Base-by-base conservation (phyloP, 2,113 vertebrate genomes). In the Tringa solitaria region DNA sequence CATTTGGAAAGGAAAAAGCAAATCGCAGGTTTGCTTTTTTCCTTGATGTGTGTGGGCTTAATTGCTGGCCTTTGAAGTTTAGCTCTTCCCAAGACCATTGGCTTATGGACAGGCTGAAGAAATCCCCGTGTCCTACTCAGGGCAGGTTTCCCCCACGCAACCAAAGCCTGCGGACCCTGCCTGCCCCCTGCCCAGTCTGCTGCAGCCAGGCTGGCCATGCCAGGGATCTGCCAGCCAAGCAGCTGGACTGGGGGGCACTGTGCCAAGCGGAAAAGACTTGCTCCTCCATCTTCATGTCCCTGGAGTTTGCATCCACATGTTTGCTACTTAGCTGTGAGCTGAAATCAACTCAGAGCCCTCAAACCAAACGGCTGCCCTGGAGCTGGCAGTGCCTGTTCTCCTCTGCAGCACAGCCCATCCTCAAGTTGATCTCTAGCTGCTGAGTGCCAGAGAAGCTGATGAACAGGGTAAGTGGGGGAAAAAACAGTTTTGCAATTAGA, bases 1-100 rank as follows among this genome's bases (percentile, higher is more conserved):
- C 57, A 57, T 57, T 87, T 83, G 53, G 67, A 88, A 88, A 53
- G 35, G 60, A 85, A 89, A 89, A 72, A 35, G 5, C 69, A 76
- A 91, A 30, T 64, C 8, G 0, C 61, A 90, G 57, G 60, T 73
- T 93, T 87, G 65, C 45, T 90, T 94, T 94, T 87, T 85, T 64
- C 27, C 88, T 85, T 96, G 48, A 79, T 73, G 88, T 65, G 75
- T 90, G 96, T 85, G 94, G 88, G 92, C 90, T 88, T 90, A 93
- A 92, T 82, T 83, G 75, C 79, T 57, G 63, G 27, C 14, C 82
- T 96, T 93, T 80, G 67, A 94, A 94, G 45, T 92, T 80, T 33
- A 65, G 91, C 70, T 79, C 72, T 94, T 94, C 48, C 70, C 39
- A 57, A 73, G 61, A 51, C 30, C 51, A 43, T 16, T 83, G 33